These are phyloP conservation scores for Cydia fagiglandana DNA, from an alignment of 1,140 invertebrate species.

Conservation along the genomic window DNA sequence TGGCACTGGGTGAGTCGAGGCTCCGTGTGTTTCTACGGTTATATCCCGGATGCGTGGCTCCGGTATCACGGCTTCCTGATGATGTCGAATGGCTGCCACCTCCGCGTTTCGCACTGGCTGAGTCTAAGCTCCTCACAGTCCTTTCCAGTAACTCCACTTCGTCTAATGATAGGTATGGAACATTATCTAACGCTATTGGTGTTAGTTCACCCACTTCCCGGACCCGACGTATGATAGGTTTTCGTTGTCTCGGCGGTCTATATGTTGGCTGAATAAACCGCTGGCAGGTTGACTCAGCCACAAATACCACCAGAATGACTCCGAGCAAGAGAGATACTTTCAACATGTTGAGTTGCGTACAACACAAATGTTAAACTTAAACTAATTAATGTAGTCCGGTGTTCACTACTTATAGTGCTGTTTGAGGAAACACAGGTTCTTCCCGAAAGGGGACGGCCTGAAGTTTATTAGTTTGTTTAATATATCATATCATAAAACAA, in stretches of 20 bases:
- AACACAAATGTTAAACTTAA: not conserved
- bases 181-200: not conserved
- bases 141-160: not conserved
- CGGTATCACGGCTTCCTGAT: conserved; percentile 37
- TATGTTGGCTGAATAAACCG: conserved; percentile 30
- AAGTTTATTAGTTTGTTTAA: conserved; percentile 17
- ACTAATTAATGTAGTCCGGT: conserved; percentile 5
- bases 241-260: conserved; percentile 2
- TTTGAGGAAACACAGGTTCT: conserved; percentile 31
- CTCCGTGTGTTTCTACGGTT: conserved; percentile 40
- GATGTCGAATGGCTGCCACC: conserved; percentile 36
- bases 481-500: not conserved
- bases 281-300: conserved; percentile 21
- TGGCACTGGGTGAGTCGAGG: conserved; percentile 51
- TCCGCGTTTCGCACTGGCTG: conserved; percentile 33
- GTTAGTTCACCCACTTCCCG: conserved; percentile 38
- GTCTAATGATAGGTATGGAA: not conserved
- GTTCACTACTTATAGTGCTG: conserved; percentile 25
- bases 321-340: not conserved
- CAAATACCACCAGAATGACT: not conserved
- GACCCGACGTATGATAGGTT: conserved; percentile 45
- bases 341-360: conserved; percentile 25
- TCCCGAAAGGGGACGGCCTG: conserved; percentile 31
- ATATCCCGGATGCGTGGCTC: conserved; percentile 39
- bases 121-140: conserved; percentile 35